Conservation (phyloP, 2,797 vertebrate genomes). For the Telmatherina bonti region DNA sequence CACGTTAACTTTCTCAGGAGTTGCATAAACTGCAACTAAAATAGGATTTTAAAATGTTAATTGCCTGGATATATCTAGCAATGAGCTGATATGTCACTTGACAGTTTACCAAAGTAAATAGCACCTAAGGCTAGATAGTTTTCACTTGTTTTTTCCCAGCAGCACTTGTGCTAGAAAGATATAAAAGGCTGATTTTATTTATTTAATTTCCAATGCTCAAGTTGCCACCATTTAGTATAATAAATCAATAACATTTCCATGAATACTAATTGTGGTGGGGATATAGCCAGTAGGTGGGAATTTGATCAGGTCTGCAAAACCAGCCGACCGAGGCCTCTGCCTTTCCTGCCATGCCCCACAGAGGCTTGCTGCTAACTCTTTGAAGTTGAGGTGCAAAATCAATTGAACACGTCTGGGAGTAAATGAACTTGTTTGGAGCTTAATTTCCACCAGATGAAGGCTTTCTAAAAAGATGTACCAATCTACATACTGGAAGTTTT, state of each 20-base stretch:
- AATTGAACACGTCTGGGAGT: constrained; percentile 80
- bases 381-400: constrained; percentile 83
- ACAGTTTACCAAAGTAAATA: constrained; percentile 63
- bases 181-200: constrained; percentile 54
- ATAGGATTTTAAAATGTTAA: constrained; percentile 61
- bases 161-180: constrained; percentile 45
- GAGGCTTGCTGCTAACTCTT: constrained; percentile 65
- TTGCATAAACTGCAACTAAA: constrained; percentile 60
- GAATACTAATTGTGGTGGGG: constrained; percentile 80
- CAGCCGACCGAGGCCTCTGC: constrained; percentile 58
- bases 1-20: constrained; percentile 49
- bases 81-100: constrained; percentile 45
- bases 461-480: constrained; percentile 57
- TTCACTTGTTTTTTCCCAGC: constrained; percentile 46
- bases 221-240: constrained; percentile 56
- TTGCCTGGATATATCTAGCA: constrained; percentile 54
- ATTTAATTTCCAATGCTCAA: constrained; percentile 57
- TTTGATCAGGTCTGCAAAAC: constrained; percentile 68
- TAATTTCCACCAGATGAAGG: constrained; percentile 76
- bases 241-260: constrained; percentile 75
- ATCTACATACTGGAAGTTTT: constrained; percentile 1
- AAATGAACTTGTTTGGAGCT: constrained; percentile 82
- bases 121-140: constrained; percentile 45
- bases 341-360: constrained; percentile 44
- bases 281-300: constrained; percentile 56